A percentile compares a stretch with the other conserved stretches of the same genome.
phyloP scores from a whole-genome alignment of 2,113 vertebrate species.

The Kryptolebias marmoratus region DNA sequence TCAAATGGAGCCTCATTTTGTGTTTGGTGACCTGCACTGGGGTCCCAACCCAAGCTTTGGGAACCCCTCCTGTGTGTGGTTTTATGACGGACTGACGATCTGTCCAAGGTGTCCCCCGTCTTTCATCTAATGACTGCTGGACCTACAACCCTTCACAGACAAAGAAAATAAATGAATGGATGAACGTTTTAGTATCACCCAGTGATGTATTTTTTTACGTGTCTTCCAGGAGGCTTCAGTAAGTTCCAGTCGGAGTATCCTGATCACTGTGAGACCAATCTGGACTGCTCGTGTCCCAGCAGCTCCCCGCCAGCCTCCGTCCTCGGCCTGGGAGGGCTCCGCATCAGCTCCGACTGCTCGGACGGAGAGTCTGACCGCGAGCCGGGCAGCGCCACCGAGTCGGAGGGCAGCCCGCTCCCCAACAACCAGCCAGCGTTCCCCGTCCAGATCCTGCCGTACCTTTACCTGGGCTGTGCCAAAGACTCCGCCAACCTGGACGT shows the following conservation, averaged over 20 bases:
- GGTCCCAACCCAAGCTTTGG: too few relatives aligned
- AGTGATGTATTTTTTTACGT: neutral
- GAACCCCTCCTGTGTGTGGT: too few relatives aligned
- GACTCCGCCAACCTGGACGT: constrained; percentile 97
- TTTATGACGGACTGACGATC: too few relatives aligned
- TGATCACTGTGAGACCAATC: constrained; percentile 94
- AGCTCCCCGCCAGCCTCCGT: constrained; percentile 92
- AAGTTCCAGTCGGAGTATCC: constrained; percentile 97
- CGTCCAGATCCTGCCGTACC: constrained; percentile 96
- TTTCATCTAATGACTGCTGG: too few relatives aligned
- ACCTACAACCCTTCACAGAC: too few relatives aligned
- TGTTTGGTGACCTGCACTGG: too few relatives aligned
- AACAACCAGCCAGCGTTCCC: constrained; percentile 96
- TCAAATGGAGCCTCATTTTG: too few relatives aligned
- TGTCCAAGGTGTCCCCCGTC: too few relatives aligned
- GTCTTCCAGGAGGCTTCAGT: constrained; percentile 90
- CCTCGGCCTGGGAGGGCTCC: constrained; percentile 91
- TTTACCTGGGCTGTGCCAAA: constrained; percentile 99
- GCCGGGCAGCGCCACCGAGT: constrained; percentile 95
- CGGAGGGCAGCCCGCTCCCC: constrained; percentile 92
- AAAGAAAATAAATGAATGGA: too few relatives aligned
- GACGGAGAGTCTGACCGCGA: constrained; percentile 96
- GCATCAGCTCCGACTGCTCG: constrained; percentile 96
- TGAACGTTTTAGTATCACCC: neutral
- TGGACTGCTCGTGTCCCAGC: constrained; percentile 92